Percentiles rank a stretch among this genome's conserved stretches.
Conservation (phyloP, 2,797 vertebrate genomes). For the Sebastes diploproa region DNA sequence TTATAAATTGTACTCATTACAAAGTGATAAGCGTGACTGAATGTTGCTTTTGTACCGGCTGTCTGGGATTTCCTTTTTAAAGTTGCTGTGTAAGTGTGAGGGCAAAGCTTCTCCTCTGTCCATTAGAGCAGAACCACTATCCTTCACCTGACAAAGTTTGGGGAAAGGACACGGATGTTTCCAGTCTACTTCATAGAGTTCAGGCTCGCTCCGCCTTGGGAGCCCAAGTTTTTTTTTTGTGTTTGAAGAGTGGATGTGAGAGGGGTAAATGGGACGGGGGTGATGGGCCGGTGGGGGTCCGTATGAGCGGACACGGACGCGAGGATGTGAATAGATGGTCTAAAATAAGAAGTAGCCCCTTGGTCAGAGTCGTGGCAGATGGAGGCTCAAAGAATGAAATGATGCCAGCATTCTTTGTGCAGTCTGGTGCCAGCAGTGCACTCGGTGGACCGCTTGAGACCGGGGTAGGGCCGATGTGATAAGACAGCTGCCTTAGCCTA, state of each 20-base stretch:
- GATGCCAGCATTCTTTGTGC: conserved; percentile 85
- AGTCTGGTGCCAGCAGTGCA: conserved; percentile 82
- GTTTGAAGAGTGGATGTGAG: conserved; percentile 80
- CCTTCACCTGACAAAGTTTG: conserved; percentile 82
- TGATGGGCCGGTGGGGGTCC: conserved; percentile 71
- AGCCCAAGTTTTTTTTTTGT: conserved; percentile 68
- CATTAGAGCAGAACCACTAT: conserved; percentile 77
- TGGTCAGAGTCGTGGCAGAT: conserved; percentile 86
- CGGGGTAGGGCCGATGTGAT: conserved; percentile 76
- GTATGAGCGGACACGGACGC: conserved; percentile 67
- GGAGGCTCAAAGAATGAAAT: conserved; percentile 86
- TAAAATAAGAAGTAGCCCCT: conserved; percentile 87
- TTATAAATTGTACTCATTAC: conserved; percentile 56
- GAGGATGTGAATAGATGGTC: conserved; percentile 79
- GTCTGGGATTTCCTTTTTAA: conserved; percentile 71
- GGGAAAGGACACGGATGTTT: conserved; percentile 79
- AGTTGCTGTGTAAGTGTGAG: conserved; percentile 67
- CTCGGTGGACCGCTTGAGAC: conserved; percentile 79
- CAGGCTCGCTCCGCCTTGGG: conserved; percentile 70
- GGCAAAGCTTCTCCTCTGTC: conserved; percentile 64
- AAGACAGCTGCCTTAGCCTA: conserved; percentile 85
- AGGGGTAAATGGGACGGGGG: conserved; percentile 81
- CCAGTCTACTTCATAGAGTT: conserved; percentile 80
- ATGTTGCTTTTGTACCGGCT: conserved; percentile 46
- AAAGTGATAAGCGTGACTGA: conserved; percentile 57